Evolutionary conservation across 2,888 invertebrate species (phyloP), one percentile per base, ranked within the genome.

Genomic region (Chloromyia formosa): DNA sequence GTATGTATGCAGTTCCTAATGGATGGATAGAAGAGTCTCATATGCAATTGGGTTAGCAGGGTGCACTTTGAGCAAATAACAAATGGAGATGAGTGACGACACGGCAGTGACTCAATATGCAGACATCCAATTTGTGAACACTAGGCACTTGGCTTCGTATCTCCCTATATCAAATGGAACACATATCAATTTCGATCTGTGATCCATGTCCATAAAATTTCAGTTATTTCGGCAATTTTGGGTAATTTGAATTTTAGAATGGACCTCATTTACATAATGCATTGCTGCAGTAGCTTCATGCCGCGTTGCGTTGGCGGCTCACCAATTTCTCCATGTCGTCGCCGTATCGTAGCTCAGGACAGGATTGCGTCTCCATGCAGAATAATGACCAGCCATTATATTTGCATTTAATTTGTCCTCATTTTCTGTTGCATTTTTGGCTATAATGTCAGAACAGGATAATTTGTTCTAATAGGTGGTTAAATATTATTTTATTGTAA

Each of bases 261-360:
- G 22, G 53, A 61, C 20, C 77, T 79, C 78, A 79, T 78, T 78
- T 78, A 75, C 77, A 79, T 79, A 79, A 79, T 79, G 78, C 77
- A 78, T 79, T 75, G 77, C 77, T 79, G 79, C 79, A 78, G 79
- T 79, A 75, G 76, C 78, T 79, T 77, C 75, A 76, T 76, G 73
- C 73, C 53, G 71, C 66, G 40, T 72, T 69, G 56, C 56, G 71
- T 71, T 71, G 56, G 71, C 71, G 58, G 56, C 56, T 54, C 71
- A 58, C 56, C 71, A 56, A 71, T 58, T 45, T 66, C 49, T n/a
- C n/a, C n/a, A n/a, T n/a, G n/a, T n/a, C n/a, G n/a, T n/a, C n/a
- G n/a, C n/a, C n/a, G n/a, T n/a, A n/a, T n/a, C n/a, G n/a, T n/a
- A 66, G 5, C 45, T 66, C 22, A 4, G 27, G n/a, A n/a, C n/a